Percentiles rank a stretch among this genome's conserved stretches.
Evolutionary conservation across 2,888 invertebrate genomes (phyloP).

Genomic region (Hemithea aestivaria): DNA sequence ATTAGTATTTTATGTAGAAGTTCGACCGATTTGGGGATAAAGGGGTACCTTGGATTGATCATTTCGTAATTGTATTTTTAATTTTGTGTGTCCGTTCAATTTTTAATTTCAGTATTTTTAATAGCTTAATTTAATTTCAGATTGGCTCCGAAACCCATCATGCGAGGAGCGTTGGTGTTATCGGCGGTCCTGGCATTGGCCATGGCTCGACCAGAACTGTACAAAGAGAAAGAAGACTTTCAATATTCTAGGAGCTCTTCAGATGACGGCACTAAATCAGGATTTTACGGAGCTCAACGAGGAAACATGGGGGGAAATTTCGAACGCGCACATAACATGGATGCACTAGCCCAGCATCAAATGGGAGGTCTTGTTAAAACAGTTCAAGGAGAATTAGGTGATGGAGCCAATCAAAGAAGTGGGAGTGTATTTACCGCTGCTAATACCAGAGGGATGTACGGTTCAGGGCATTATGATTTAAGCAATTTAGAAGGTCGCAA

Average conservation of each 20-base stretch:
- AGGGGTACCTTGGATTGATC: too few relatives aligned
- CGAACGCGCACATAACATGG: constrained; percentile 74
- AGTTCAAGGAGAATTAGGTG: constrained; percentile 67
- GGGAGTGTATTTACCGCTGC: constrained; percentile 65
- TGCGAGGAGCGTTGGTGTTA: constrained; percentile 54
- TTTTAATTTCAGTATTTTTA: neutral
- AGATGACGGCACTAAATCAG: constrained; percentile 66
- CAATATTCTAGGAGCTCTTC: constrained; percentile 70
- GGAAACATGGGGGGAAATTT: constrained; percentile 77
- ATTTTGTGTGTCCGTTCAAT: too few relatives aligned
- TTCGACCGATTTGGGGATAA: too few relatives aligned
- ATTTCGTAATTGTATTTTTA: too few relatives aligned
- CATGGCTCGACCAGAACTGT: constrained; percentile 58
- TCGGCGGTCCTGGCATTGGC: constrained; percentile 50
- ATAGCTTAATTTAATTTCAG: constrained; percentile 30
- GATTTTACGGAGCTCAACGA: constrained; percentile 69
- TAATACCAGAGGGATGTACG: constrained; percentile 65
- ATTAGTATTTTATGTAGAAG: too few relatives aligned
- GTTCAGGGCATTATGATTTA: constrained; percentile 57
- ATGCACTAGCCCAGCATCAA: constrained; percentile 64
- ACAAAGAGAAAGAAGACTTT: constrained; percentile 72
- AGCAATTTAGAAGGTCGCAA: constrained; percentile 62
- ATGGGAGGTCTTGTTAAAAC: constrained; percentile 65
- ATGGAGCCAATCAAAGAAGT: constrained; percentile 51
- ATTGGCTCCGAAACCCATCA: constrained; percentile 31